Evolutionary conservation across 2,888 invertebrate genomes (phyloP).

Genomic region (Pterobdella sp.): DNA sequence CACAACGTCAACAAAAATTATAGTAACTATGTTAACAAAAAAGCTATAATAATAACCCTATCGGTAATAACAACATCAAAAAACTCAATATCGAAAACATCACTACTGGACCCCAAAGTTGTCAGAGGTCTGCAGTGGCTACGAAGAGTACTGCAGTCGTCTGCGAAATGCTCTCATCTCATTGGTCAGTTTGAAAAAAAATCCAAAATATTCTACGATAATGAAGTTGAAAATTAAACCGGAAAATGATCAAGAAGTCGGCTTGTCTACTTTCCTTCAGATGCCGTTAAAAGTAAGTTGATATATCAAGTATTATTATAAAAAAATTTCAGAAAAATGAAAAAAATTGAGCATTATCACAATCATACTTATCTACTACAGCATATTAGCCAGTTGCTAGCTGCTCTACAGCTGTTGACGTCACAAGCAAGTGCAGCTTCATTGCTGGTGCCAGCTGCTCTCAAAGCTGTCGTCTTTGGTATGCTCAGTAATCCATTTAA

Average conservation of each 20-base stretch:
- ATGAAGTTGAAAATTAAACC: conserved; percentile 23
- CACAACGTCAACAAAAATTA: too few species aligned
- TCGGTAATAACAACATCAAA: too few species aligned
- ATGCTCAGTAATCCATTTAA: conserved; percentile 21
- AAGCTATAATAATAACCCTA: too few species aligned
- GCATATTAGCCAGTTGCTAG: conserved; percentile 44
- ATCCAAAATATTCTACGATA: conserved; percentile 33
- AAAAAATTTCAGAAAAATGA: not conserved
- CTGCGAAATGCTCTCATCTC: conserved; percentile 40
- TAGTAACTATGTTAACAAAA: too few species aligned
- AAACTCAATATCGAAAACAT: too few species aligned
- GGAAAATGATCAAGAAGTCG: conserved; percentile 4
- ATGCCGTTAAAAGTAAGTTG: conserved; percentile 32
- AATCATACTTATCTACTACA: conserved; percentile 28
- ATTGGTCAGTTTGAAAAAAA: conserved; percentile 31
- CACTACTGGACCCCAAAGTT: conserved; percentile 9
- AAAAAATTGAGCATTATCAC: not conserved
- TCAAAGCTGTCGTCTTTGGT: conserved; percentile 45
- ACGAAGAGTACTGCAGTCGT: conserved; percentile 46
- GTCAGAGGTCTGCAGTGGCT: conserved; percentile 40
- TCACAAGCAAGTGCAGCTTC: conserved; percentile 39
- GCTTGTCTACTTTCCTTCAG: conserved; percentile 33
- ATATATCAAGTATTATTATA: not conserved
- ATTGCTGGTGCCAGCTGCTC: conserved; percentile 32
- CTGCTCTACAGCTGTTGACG: conserved; percentile 42